Conservation (phyloP, 2,797 vertebrate genomes). For the Bradypodion pumilum region DNA sequence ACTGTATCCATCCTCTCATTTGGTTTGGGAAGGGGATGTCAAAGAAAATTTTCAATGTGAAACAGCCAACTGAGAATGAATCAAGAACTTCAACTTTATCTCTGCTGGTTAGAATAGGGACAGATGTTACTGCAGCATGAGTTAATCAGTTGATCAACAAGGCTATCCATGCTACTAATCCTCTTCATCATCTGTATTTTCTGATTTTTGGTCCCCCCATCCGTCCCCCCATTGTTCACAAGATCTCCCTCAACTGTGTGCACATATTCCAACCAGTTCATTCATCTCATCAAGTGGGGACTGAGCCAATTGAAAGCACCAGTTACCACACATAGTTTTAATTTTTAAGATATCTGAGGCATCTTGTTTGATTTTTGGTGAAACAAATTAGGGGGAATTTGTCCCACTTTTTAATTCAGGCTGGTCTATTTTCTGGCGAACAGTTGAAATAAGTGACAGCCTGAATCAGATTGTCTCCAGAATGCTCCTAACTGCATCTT, state of each 20-base stretch:
- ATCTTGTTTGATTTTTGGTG: background rate
- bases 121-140: background rate
- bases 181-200: background rate
- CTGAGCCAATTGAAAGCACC: background rate
- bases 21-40: slow-evolving; percentile 56
- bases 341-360: background rate
- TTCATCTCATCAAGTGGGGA: background rate
- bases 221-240: too few relatives aligned
- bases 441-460: too few relatives aligned
- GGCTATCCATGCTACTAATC: background rate
- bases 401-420: too few relatives aligned
- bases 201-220: background rate
- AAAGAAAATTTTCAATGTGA: background rate
- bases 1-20: slow-evolving; percentile 58
- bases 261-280: background rate
- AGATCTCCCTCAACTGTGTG: too few relatives aligned
- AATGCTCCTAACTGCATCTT: too few relatives aligned
- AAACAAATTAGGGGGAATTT: background rate
- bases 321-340: background rate
- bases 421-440: too few relatives aligned
- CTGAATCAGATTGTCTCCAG: too few relatives aligned
- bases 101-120: background rate
- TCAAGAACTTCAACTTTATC: background rate
- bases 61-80: background rate
- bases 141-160: background rate